Percentiles rank a stretch among this genome's conserved stretches.
These are phyloP conservation scores for Nycticebus coucang DNA, from an alignment of 2,113 vertebrate species.

Conservation along the genomic window DNA sequence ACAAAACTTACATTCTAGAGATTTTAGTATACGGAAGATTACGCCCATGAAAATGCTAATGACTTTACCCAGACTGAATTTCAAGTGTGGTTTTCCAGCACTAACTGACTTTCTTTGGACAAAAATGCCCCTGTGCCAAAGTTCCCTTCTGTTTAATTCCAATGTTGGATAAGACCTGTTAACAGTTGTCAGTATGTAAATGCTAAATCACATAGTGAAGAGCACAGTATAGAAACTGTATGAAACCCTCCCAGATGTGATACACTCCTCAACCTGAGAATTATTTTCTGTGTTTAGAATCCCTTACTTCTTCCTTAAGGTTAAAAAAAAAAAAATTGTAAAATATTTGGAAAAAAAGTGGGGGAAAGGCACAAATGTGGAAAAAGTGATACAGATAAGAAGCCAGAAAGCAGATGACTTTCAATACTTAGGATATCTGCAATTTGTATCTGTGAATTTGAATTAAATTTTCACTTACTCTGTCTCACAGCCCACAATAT, in stretches of 20 bases:
- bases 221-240: rapidly evolving
- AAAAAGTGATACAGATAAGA: background rate
- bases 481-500: background rate
- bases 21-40: background rate
- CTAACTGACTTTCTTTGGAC: background rate
- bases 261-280: background rate
- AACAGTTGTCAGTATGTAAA: background rate
- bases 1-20: background rate
- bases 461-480: background rate
- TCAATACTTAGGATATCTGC: background rate
- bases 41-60: background rate
- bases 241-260: rapidly evolving
- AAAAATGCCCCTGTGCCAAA: background rate
- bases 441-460: background rate
- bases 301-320: background rate
- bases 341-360: background rate
- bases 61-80: background rate
- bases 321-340: background rate
- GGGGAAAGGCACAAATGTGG: background rate
- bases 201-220: rapidly evolving
- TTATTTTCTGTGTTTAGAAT: background rate
- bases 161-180: rapidly evolving
- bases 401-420: background rate
- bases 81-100: background rate
- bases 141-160: background rate